phyloP scores from a whole-genome alignment of 1,140 invertebrate genomes.

The Neotoxoptera formosana region DNA sequence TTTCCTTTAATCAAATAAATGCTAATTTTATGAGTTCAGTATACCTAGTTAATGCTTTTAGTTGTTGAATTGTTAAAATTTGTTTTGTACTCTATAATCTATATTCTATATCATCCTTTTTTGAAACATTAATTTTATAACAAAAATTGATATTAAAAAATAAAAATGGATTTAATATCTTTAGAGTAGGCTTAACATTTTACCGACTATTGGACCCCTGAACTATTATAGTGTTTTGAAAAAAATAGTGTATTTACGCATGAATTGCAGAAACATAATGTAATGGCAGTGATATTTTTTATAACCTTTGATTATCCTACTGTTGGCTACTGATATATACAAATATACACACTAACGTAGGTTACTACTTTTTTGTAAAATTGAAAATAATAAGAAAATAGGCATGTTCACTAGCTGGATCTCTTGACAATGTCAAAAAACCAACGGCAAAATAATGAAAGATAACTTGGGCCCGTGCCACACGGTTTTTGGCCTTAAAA shows the following conservation, averaged over 20 bases:
- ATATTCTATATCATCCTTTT: background rate
- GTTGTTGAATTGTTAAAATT: background rate
- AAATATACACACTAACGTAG: background rate
- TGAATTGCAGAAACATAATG: background rate
- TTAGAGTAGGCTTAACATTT: background rate
- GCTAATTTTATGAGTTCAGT: no score
- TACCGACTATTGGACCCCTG: background rate
- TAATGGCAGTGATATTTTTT: background rate
- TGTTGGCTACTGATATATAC: conserved; percentile 1
- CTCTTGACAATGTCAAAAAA: conserved; percentile 20
- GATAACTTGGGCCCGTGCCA: conserved; percentile 38
- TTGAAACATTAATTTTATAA: background rate
- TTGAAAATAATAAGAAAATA: conserved; percentile 23
- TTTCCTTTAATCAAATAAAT: background rate
- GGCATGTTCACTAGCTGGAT: background rate
- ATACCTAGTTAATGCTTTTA: background rate
- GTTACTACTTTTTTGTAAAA: background rate
- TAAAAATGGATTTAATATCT: background rate
- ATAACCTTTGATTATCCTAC: background rate
- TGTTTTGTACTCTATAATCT: background rate
- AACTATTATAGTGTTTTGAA: background rate
- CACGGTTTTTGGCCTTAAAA: conserved; percentile 41
- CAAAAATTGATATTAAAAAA: background rate
- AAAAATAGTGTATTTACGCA: no score
- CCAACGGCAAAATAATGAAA: conserved; percentile 27